These are phyloP conservation scores for Ciconia stormi DNA, from an alignment of 2,113 vertebrate genomes.

Conservation along the genomic window DNA sequence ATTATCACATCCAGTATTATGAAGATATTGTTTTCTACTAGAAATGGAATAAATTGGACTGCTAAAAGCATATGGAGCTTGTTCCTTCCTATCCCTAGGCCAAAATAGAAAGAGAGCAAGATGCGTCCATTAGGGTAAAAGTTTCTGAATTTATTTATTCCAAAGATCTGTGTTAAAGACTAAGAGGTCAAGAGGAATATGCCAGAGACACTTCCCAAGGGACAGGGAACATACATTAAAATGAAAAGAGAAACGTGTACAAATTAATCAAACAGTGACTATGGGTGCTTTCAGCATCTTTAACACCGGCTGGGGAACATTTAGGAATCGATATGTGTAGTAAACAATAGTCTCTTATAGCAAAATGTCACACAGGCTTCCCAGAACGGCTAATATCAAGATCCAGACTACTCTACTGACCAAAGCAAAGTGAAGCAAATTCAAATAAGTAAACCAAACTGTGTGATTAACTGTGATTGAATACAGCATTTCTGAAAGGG, in stretches of 20 bases:
- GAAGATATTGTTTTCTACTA: not conserved
- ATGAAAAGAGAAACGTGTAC: slow-evolving; percentile 44
- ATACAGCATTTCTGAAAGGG: not conserved
- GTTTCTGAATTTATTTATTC: slow-evolving; percentile 53
- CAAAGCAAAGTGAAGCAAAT: slow-evolving; percentile 58
- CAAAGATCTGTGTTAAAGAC: slow-evolving; percentile 10
- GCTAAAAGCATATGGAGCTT: not conserved
- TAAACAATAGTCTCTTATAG: slow-evolving; percentile 57
- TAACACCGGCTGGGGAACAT: slow-evolving; percentile 56
- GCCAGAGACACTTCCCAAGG: slow-evolving; percentile 18
- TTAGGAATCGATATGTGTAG: slow-evolving; percentile 61
- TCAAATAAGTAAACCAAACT: slow-evolving; percentile 28
- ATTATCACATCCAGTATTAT: not conserved
- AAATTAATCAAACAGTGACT: slow-evolving; percentile 68
- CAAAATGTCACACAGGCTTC: slow-evolving; percentile 63
- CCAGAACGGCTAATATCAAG: slow-evolving; percentile 63
- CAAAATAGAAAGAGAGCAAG: not conserved
- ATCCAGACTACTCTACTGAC: slow-evolving; percentile 51
- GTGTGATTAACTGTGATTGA: slow-evolving; percentile 10
- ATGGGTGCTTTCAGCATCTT: slow-evolving; percentile 61
- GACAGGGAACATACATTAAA: slow-evolving; percentile 58
- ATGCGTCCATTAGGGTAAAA: not conserved
- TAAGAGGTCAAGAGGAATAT: slow-evolving; percentile 55
- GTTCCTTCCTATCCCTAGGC: not conserved
- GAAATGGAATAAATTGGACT: not conserved